Evolutionary conservation across 2,888 invertebrate species (phyloP).

Genomic region (Herminia tarsipennalis): DNA sequence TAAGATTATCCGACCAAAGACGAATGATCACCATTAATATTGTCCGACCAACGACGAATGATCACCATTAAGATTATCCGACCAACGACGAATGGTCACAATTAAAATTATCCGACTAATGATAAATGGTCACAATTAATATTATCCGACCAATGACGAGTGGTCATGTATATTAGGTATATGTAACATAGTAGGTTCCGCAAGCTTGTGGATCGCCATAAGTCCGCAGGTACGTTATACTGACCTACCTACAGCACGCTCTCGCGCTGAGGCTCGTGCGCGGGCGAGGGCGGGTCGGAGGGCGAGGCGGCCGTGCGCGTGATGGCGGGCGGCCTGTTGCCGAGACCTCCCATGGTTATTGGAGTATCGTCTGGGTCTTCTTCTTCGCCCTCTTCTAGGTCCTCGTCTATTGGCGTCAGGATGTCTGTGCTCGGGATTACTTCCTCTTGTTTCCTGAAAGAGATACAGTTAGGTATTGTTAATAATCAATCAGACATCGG

Average conservation of each 20-base stretch:
- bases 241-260: slow-evolving; percentile 90
- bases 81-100: too few relatives aligned
- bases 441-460: slow-evolving; percentile 82
- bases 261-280: slow-evolving; percentile 87
- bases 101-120: too few relatives aligned
- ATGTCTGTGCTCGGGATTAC: slow-evolving; percentile 88
- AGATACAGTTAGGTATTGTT: slow-evolving; percentile 14
- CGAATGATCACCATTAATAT: too few relatives aligned
- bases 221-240: too few relatives aligned
- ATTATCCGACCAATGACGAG: too few relatives aligned
- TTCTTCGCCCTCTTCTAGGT: slow-evolving; percentile 89
- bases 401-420: slow-evolving; percentile 93
- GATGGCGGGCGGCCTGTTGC: slow-evolving; percentile 88
- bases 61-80: too few relatives aligned
- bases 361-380: slow-evolving; percentile 90
- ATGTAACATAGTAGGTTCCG: too few relatives aligned
- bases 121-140: too few relatives aligned
- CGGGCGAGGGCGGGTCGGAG: slow-evolving; percentile 73
- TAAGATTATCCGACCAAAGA: too few relatives aligned
- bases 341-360: slow-evolving; percentile 86
- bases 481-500: background rate
- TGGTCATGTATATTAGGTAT: too few relatives aligned
- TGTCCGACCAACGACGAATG: too few relatives aligned
- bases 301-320: slow-evolving; percentile 91
- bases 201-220: too few relatives aligned